Evolutionary conservation across 2,888 invertebrate genomes (phyloP).

Genomic region (Cryptocephalus primarius): DNA sequence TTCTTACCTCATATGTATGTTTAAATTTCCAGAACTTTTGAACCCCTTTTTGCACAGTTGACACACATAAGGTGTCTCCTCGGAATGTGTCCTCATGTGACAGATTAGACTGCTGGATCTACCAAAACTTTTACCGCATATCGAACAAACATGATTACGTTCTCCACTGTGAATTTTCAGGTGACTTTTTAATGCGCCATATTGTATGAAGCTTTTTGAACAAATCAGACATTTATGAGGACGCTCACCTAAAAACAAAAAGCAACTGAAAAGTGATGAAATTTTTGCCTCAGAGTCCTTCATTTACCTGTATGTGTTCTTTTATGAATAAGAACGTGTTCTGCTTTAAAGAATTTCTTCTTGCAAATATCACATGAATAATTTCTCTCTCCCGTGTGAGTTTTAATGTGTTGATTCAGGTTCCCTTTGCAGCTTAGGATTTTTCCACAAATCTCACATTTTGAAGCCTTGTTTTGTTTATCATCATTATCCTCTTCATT

Average conservation of each 20-base stretch:
- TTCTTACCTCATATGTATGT: slow-evolving; percentile 21
- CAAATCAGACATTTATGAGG: slow-evolving; percentile 20
- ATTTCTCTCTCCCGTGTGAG: slow-evolving; percentile 22
- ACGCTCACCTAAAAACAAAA: slow-evolving; percentile 16
- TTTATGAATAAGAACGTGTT: slow-evolving; percentile 23
- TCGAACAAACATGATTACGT: slow-evolving; percentile 33
- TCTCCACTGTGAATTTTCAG: slow-evolving; percentile 25
- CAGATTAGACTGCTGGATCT: slow-evolving; percentile 22
- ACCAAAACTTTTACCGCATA: slow-evolving; percentile 28
- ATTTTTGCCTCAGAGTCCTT: background rate
- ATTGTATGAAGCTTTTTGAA: slow-evolving; percentile 19
- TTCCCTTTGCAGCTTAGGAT: slow-evolving; percentile 20
- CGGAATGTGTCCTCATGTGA: slow-evolving; percentile 24
- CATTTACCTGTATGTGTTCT: slow-evolving; percentile 24
- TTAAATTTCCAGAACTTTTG: slow-evolving; percentile 24
- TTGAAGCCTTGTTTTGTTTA: slow-evolving; percentile 8
- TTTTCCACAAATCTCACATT: slow-evolving; percentile 24
- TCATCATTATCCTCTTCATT: background rate
- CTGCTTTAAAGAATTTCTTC: slow-evolving; percentile 21
- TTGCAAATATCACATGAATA: slow-evolving; percentile 22
- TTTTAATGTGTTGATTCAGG: slow-evolving; percentile 19
- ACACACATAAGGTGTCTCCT: slow-evolving; percentile 23
- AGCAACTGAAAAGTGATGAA: too few species aligned
- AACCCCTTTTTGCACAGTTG: slow-evolving; percentile 22
- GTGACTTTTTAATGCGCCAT: slow-evolving; percentile 20